These are phyloP conservation scores for Meteorus cinctellus DNA, from an alignment of 2,888 invertebrate genomes.

Conservation along the genomic window DNA sequence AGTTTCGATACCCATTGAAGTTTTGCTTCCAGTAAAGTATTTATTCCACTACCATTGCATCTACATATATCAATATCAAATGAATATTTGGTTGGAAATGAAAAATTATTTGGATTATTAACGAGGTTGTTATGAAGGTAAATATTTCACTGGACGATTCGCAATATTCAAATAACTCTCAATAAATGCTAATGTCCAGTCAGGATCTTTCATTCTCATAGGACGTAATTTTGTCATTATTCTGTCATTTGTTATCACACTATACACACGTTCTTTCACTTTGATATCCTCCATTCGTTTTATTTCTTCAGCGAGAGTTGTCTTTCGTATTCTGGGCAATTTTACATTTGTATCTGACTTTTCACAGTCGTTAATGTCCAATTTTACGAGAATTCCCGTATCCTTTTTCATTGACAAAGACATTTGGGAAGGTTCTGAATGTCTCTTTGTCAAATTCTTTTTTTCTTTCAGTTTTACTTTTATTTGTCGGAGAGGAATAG, in stretches of 20 bases:
- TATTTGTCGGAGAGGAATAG: slow-evolving; percentile 21
- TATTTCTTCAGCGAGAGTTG: slow-evolving; percentile 26
- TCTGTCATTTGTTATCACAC: slow-evolving; percentile 61
- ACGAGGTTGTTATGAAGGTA: slow-evolving; percentile 39
- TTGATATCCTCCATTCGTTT: slow-evolving; percentile 38
- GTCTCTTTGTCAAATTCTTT: background rate
- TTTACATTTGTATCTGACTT: slow-evolving; percentile 4
- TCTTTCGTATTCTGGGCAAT: slow-evolving; percentile 39
- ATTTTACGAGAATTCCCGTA: slow-evolving; percentile 13
- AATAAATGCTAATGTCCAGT: slow-evolving; percentile 61
- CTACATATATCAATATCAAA: slow-evolving; percentile 51
- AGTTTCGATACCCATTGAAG: slow-evolving; percentile 76
- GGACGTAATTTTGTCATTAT: slow-evolving; percentile 60
- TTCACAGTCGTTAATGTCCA: slow-evolving; percentile 15
- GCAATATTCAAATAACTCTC: slow-evolving; percentile 59
- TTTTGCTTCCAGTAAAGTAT: slow-evolving; percentile 52
- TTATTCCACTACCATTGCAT: slow-evolving; percentile 55
- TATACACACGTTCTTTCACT: slow-evolving; percentile 55
- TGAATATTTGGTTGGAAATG: background rate
- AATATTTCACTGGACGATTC: slow-evolving; percentile 47
- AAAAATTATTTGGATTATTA: slow-evolving; percentile 26
- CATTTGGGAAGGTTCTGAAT: slow-evolving; percentile 5
- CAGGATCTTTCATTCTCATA: slow-evolving; percentile 59
- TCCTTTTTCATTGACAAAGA: slow-evolving; percentile 28
- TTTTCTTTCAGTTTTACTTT: slow-evolving; percentile 34